Percentiles rank a stretch among this genome's conserved stretches.
Evolutionary conservation across 2,113 vertebrate genomes (phyloP).

Genomic region (Oophaga pumilio): DNA sequence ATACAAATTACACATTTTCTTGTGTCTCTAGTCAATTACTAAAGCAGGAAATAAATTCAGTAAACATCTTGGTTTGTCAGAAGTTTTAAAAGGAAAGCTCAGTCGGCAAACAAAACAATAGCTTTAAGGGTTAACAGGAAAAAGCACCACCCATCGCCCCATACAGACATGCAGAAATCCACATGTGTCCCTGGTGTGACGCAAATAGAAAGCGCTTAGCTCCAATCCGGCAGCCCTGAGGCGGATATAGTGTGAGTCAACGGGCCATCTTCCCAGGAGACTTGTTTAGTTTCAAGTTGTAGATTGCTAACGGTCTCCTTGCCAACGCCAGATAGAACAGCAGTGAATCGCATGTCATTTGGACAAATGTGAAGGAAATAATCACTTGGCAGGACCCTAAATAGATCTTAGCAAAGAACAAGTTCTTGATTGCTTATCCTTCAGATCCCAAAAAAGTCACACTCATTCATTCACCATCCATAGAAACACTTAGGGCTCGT

Average conservation of each 20-base stretch:
- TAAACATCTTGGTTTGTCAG: conserved; percentile 31
- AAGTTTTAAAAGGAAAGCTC: conserved; percentile 28
- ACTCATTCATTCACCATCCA: conserved; percentile 32
- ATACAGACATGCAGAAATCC: conserved; percentile 56
- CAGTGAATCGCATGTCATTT: conserved; percentile 45
- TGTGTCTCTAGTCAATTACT: neutral
- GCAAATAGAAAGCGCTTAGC: conserved; percentile 23
- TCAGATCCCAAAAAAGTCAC: conserved; percentile 20
- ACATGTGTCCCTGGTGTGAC: conserved; percentile 51
- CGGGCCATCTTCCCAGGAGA: conserved; percentile 39
- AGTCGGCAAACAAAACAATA: conserved; percentile 40
- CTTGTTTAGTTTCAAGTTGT: conserved; percentile 53
- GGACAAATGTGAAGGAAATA: conserved; percentile 52
- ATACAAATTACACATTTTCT: neutral
- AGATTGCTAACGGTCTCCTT: conserved; percentile 52
- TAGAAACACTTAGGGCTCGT: conserved; percentile 3
- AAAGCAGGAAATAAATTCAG: neutral
- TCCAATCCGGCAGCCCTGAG: conserved; percentile 49
- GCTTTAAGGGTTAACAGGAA: conserved; percentile 51
- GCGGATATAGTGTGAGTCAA: conserved; percentile 52
- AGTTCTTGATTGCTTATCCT: neutral
- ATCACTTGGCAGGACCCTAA: conserved; percentile 38
- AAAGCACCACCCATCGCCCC: conserved; percentile 33
- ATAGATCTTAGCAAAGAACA: conserved; percentile 7
- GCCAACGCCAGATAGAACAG: conserved; percentile 53